Evolutionary conservation across 2,113 vertebrate species (phyloP).

Genomic region (Misgurnus mizolepis): DNA sequence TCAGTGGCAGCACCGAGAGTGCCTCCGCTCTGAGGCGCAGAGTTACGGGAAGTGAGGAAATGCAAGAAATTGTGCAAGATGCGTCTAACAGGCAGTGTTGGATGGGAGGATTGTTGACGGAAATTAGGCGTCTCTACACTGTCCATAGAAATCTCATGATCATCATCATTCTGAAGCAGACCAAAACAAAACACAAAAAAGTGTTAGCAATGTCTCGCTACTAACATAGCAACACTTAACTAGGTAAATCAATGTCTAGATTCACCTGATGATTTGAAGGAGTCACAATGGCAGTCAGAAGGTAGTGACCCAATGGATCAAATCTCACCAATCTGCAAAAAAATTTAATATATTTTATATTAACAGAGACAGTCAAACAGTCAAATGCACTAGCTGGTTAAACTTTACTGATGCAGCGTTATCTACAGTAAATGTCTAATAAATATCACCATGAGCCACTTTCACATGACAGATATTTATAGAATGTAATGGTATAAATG

Average conservation of each 20-base stretch:
- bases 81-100: conserved; percentile 91
- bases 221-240: background rate
- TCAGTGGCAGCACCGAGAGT: conserved; percentile 77
- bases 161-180: conserved; percentile 84
- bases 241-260: background rate
- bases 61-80: conserved; percentile 98
- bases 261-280: conserved; percentile 96
- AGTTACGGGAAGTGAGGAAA: conserved; percentile 91
- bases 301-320: conserved; percentile 95
- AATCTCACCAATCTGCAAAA: conserved; percentile 88
- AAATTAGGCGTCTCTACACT: conserved; percentile 92
- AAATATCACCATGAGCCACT: no score
- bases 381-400: background rate
- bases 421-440: no score
- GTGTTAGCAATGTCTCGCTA: no score
- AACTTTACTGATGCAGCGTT: background rate
- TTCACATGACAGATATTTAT: no score
- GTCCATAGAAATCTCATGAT: conserved; percentile 93
- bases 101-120: conserved; percentile 90
- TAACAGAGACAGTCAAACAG: background rate
- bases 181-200: background rate
- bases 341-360: background rate
- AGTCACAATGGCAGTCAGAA: conserved; percentile 96
- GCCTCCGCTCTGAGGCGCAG: conserved; percentile 79
- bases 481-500: no score